phyloP scores from a whole-genome alignment of 2,113 vertebrate genomes.

The Corvus hawaiiensis region DNA sequence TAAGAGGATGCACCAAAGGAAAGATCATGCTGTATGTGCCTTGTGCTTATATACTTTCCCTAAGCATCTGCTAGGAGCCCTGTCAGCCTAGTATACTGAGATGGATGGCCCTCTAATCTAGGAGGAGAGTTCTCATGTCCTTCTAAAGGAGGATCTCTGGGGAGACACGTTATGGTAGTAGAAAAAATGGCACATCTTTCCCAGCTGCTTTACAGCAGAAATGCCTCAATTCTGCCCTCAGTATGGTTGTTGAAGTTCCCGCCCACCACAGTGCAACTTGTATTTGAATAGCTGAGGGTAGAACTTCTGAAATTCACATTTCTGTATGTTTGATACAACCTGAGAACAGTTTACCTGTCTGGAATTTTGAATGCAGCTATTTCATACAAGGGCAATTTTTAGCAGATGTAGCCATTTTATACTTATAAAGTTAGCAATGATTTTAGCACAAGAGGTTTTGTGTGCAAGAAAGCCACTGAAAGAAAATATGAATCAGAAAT shows the following conservation, averaged over 20 bases:
- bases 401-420: background rate
- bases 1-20: background rate
- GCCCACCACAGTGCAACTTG: rapidly evolving
- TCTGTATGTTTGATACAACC: background rate
- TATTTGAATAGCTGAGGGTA: background rate
- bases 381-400: background rate
- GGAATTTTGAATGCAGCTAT: background rate
- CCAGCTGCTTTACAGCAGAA: background rate
- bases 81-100: background rate
- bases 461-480: background rate
- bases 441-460: background rate
- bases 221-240: background rate
- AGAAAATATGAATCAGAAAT: background rate
- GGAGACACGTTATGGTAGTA: background rate
- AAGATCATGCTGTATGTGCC: background rate
- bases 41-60: background rate
- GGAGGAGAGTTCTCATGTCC: background rate
- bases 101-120: background rate
- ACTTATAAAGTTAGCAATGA: background rate
- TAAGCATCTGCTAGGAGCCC: background rate
- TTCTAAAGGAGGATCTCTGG: background rate
- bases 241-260: background rate
- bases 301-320: background rate
- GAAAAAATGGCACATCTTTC: background rate
- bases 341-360: background rate